Conservation (phyloP, 2,888 invertebrate genomes). For the Drosophila multiciliata region DNA sequence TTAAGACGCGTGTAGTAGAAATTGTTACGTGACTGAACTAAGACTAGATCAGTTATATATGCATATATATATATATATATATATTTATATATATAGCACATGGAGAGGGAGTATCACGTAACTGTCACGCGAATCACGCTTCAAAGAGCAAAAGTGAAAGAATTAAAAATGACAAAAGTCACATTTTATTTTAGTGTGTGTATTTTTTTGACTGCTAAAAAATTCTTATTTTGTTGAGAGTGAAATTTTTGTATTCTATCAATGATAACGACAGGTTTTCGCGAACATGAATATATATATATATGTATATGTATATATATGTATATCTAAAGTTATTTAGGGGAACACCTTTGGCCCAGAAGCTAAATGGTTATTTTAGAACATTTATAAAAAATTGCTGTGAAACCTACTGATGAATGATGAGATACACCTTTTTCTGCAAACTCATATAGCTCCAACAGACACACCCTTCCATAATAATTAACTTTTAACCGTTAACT, state of each 20-base stretch:
- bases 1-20: slow-evolving; percentile 23
- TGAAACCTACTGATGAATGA: slow-evolving; percentile 10
- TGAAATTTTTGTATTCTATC: background rate
- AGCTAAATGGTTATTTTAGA: slow-evolving; percentile 25
- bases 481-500: background rate
- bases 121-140: slow-evolving; percentile 52
- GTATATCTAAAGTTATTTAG: slow-evolving; percentile 3
- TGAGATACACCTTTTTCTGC: background rate
- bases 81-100: slow-evolving; percentile 20
- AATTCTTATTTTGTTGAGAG: background rate
- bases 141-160: background rate
- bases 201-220: background rate
- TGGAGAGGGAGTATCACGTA: slow-evolving; percentile 42
- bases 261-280: no score
- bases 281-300: no score
- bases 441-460: slow-evolving; percentile 1
- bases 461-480: slow-evolving; percentile 32
- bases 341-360: slow-evolving; percentile 20
- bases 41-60: slow-evolving; percentile 34
- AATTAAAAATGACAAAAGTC: background rate
- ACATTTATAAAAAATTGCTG: slow-evolving; percentile 20
- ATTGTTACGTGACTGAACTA: slow-evolving; percentile 58
- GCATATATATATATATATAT: slow-evolving; percentile 26
- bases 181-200: no score
- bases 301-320: no score